These are phyloP conservation scores for Ennomos erosarius DNA, from an alignment of 2,888 invertebrate species.

Conservation along the genomic window DNA sequence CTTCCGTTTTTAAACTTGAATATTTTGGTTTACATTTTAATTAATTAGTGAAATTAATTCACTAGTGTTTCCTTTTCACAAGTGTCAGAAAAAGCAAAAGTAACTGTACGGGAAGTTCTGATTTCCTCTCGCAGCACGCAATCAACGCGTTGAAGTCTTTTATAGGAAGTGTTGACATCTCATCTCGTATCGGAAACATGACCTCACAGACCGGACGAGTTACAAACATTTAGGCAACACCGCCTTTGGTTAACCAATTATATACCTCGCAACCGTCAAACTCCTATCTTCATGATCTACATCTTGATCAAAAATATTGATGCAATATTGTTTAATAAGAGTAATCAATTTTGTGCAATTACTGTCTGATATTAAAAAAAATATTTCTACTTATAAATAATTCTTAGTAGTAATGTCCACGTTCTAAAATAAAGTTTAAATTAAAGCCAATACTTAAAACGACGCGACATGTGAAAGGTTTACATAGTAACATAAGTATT, in stretches of 20 bases:
- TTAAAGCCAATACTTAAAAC: too few relatives aligned
- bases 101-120: conserved; percentile 4
- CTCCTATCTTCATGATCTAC: conserved; percentile 16
- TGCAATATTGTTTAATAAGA: too few relatives aligned
- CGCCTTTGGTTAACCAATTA: conserved; percentile 34
- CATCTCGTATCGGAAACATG: conserved; percentile 33
- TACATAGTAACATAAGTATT: too few relatives aligned
- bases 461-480: too few relatives aligned
- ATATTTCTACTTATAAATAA: too few relatives aligned
- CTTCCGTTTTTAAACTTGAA: too few relatives aligned
- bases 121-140: conserved; percentile 16
- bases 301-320: conserved; percentile 15
- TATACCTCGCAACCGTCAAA: conserved; percentile 5
- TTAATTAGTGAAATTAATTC: too few relatives aligned
- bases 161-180: conserved; percentile 38
- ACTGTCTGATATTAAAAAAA: too few relatives aligned
- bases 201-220: conserved; percentile 40
- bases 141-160: conserved; percentile 33
- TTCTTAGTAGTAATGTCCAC: too few relatives aligned
- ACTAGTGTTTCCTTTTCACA: background rate
- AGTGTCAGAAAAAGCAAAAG: conserved; percentile 1
- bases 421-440: too few relatives aligned
- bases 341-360: conserved; percentile 6
- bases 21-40: too few relatives aligned
- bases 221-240: conserved; percentile 27